Conservation (phyloP, 2,113 vertebrate species). For the Promerops cafer region DNA sequence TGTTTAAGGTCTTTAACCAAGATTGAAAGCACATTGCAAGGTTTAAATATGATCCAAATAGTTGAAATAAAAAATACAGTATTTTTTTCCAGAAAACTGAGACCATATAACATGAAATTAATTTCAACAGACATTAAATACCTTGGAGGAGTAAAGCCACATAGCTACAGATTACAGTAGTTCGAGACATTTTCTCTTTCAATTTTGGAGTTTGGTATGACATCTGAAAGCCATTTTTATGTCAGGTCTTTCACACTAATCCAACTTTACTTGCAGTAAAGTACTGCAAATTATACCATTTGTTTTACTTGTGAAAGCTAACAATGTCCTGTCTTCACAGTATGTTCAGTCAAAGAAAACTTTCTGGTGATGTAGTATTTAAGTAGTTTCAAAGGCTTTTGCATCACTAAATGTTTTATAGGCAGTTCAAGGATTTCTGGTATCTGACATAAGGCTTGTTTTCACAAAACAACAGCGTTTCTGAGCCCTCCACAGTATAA, state of each 20-base stretch:
- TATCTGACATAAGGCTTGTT: neutral
- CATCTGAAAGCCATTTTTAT: slow-evolving; percentile 21
- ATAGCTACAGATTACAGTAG: neutral
- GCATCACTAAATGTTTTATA: neutral
- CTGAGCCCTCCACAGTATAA: neutral
- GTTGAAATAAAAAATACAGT: neutral
- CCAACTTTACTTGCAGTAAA: neutral
- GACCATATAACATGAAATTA: neutral
- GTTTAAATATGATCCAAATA: neutral
- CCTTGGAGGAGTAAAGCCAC: neutral
- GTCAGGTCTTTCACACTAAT: neutral
- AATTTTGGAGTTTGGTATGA: neutral
- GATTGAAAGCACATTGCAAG: slow-evolving; percentile 33
- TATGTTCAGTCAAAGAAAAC: neutral
- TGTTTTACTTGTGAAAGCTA: neutral
- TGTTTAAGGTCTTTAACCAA: neutral
- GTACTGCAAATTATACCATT: neutral
- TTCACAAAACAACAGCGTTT: neutral
- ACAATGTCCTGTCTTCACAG: neutral
- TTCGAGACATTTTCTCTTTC: neutral
- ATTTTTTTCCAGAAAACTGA: neutral
- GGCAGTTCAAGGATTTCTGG: neutral
- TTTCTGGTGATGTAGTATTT: neutral
- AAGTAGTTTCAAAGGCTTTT: neutral
- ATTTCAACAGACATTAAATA: slow-evolving; percentile 9